Evolutionary conservation across 2,888 invertebrate genomes (phyloP).

Genomic region (Timema cristinae): DNA sequence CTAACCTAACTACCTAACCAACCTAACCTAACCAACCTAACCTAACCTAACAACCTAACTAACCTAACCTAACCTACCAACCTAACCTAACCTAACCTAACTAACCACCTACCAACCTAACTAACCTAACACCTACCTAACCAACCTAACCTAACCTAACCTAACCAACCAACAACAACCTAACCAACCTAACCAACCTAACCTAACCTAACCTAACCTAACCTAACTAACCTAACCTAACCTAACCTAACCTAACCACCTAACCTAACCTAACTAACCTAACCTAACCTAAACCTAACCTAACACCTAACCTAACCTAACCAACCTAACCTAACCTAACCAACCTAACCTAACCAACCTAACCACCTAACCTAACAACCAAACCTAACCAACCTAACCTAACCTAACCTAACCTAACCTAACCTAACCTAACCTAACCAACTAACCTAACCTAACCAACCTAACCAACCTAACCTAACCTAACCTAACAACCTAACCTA

Average conservation of each 20-base stretch:
- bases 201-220: constrained; percentile 31
- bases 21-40: not conserved
- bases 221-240: constrained; percentile 1
- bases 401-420: not conserved
- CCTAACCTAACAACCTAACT: not conserved
- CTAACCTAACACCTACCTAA: constrained; percentile 30
- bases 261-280: constrained; percentile 20
- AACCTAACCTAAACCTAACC: too few relatives aligned
- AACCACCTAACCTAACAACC: not conserved
- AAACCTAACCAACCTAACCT: not conserved
- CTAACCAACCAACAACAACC: constrained; percentile 27
- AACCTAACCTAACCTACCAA: too few relatives aligned
- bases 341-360: too few relatives aligned
- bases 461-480: not conserved
- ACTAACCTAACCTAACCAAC: not conserved
- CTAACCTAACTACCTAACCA: not conserved
- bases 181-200: constrained; percentile 24
- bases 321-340: too few relatives aligned
- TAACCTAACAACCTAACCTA: not conserved
- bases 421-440: not conserved
- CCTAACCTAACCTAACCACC: constrained; percentile 35
- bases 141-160: constrained; percentile 34
- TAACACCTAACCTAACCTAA: too few relatives aligned
- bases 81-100: constrained; percentile 22
- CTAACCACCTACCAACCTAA: constrained; percentile 30